phyloP scores from a whole-genome alignment of 2,797 vertebrate species.

The Acestrorhynchus altus region DNA sequence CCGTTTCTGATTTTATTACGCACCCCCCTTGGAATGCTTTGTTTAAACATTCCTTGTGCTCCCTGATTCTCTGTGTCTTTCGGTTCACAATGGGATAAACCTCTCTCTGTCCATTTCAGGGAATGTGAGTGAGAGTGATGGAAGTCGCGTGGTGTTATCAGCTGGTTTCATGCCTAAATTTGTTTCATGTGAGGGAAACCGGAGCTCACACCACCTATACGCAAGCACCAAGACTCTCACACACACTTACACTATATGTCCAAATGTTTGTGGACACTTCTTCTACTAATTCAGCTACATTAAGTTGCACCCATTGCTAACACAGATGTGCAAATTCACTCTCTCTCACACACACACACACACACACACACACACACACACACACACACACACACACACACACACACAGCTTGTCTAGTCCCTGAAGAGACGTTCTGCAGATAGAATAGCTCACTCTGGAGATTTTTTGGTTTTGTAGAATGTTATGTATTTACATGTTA shows the following conservation, averaged over 20 bases:
- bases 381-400: slow-evolving; percentile 12
- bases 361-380: slow-evolving; percentile 34
- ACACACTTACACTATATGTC: slow-evolving; percentile 34
- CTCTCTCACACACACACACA: slow-evolving; percentile 32
- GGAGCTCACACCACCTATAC: slow-evolving; percentile 37
- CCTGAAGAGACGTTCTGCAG: too few relatives aligned
- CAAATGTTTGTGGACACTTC: too few relatives aligned
- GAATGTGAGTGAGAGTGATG: slow-evolving; percentile 49
- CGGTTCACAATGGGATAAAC: slow-evolving; percentile 25
- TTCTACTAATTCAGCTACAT: too few relatives aligned
- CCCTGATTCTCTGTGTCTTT: not conserved
- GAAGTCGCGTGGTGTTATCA: slow-evolving; percentile 68
- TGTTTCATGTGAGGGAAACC: slow-evolving; percentile 72
- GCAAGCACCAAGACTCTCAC: too few relatives aligned
- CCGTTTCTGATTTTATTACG: slow-evolving; percentile 15
- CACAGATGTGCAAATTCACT: too few relatives aligned
- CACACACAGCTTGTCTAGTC: too few relatives aligned
- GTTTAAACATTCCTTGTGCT: slow-evolving; percentile 19
- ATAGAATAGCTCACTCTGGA: too few relatives aligned
- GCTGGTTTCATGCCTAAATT: slow-evolving; percentile 68
- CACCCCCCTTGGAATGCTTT: slow-evolving; percentile 34
- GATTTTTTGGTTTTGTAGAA: too few relatives aligned
- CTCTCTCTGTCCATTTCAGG: slow-evolving; percentile 35
- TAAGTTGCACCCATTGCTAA: too few relatives aligned
- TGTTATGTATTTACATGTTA: too few relatives aligned